Percentiles rank a stretch among this genome's conserved stretches.
phyloP scores from a whole-genome alignment of 2,113 vertebrate species.

The Gnathonemus echidnorhynchus region DNA sequence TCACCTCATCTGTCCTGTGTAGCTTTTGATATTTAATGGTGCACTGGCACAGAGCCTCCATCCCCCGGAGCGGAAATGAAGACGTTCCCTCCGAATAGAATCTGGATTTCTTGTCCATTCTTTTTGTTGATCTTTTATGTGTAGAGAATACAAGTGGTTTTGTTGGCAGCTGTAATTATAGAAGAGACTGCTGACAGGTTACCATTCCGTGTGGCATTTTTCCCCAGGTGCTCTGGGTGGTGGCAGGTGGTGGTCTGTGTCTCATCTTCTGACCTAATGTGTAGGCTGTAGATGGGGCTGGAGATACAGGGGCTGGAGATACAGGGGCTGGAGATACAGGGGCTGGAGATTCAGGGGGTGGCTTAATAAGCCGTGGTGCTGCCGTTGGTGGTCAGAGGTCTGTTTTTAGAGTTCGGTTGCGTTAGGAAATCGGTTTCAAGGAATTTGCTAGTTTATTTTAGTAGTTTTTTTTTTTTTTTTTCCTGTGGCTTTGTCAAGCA shows the following conservation, averaged over 20 bases:
- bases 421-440: neutral
- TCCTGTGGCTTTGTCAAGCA: neutral
- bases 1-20: neutral
- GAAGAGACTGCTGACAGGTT: neutral
- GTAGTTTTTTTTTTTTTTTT: neutral
- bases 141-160: neutral
- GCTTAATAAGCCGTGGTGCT: neutral
- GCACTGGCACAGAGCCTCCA: neutral
- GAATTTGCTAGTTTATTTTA: neutral
- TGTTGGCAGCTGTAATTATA: neutral
- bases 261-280: neutral
- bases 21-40: neutral
- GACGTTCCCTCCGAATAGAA: too few species aligned
- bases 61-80: neutral
- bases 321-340: neutral
- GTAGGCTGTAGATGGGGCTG: neutral
- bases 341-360: neutral
- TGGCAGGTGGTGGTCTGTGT: neutral
- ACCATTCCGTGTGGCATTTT: neutral
- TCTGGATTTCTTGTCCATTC: neutral
- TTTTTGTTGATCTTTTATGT: neutral
- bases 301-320: neutral
- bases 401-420: neutral
- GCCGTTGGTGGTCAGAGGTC: neutral
- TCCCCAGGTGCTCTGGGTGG: neutral